Evolutionary conservation across 2,888 invertebrate species (phyloP).

Genomic region (Eristalis pertinax): DNA sequence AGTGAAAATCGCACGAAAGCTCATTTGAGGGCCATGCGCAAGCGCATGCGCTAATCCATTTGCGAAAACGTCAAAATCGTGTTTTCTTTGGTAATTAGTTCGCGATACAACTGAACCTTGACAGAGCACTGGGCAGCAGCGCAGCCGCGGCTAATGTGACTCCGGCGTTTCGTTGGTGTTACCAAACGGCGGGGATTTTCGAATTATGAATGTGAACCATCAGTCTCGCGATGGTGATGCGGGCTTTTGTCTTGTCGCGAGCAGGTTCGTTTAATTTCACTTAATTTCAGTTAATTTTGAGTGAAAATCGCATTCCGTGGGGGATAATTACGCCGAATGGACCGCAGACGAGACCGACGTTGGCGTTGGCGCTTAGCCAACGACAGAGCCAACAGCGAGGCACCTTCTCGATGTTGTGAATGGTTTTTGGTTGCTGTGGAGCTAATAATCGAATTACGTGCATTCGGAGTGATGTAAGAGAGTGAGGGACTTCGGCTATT

Average conservation of each 20-base stretch:
- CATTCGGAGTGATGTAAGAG: not conserved
- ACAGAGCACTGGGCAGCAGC: conserved; percentile 4
- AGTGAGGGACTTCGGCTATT: conserved; percentile 3
- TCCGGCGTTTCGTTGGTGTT: conserved; percentile 5
- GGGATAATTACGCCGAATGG: conserved; percentile 58
- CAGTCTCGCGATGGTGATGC: conserved; percentile 29
- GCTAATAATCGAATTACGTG: conserved; percentile 56
- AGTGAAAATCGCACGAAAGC: not conserved
- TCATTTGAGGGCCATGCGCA: not conserved
- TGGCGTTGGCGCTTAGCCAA: not conserved
- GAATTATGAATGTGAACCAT: conserved; percentile 43
- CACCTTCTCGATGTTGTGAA: not conserved
- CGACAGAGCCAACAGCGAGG: not conserved
- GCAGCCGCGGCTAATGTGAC: conserved; percentile 12
- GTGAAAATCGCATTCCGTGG: conserved; percentile 53
- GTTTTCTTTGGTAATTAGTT: conserved; percentile 34
- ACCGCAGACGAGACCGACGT: conserved; percentile 23
- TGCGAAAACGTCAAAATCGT: conserved; percentile 34
- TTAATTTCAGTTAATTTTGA: conserved; percentile 55
- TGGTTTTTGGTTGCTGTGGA: conserved; percentile 12
- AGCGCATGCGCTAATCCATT: conserved; percentile 3
- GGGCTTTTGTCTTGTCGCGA: conserved; percentile 53
- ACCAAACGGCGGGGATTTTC: conserved; percentile 25
- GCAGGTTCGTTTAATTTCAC: conserved; percentile 56
- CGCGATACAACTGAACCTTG: conserved; percentile 36